Conservation (phyloP, 2,797 vertebrate genomes). For the Argya squamiceps region DNA sequence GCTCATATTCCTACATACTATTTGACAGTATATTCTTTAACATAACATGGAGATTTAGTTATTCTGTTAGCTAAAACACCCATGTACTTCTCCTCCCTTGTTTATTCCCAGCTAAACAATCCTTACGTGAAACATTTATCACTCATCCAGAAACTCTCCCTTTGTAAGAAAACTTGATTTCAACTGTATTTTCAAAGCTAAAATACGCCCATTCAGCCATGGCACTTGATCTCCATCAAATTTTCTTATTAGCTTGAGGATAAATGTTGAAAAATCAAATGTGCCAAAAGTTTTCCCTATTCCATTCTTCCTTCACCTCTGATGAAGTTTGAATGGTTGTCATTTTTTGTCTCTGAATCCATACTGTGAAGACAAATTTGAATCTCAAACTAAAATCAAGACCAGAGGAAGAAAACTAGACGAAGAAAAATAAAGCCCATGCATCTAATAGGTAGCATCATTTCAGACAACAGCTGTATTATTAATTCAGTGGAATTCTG, state of each 20-base stretch:
- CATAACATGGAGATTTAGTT: background rate
- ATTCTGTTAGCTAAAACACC: background rate
- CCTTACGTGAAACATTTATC: background rate
- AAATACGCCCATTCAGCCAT: background rate
- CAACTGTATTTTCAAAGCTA: background rate
- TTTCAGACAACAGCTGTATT: background rate
- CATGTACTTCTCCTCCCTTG: background rate
- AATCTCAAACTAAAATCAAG: background rate
- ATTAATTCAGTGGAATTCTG: background rate
- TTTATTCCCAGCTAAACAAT: background rate
- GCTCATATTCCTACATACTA: background rate
- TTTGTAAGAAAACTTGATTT: background rate
- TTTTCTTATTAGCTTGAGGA: background rate
- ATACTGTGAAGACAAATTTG: background rate
- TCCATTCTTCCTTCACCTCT: background rate
- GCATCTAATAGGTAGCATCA: background rate
- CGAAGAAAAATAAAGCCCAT: background rate
- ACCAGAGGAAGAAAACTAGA: background rate
- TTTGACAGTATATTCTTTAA: background rate
- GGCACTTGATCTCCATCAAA: background rate
- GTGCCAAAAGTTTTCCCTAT: background rate
- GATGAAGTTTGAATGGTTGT: background rate
- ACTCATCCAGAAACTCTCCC: background rate
- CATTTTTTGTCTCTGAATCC: background rate
- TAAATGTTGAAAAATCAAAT: background rate